Evolutionary conservation across 2,888 invertebrate genomes (phyloP), one percentile per base, ranked within the genome.

Genomic region (Hypselothyrea guttata): DNA sequence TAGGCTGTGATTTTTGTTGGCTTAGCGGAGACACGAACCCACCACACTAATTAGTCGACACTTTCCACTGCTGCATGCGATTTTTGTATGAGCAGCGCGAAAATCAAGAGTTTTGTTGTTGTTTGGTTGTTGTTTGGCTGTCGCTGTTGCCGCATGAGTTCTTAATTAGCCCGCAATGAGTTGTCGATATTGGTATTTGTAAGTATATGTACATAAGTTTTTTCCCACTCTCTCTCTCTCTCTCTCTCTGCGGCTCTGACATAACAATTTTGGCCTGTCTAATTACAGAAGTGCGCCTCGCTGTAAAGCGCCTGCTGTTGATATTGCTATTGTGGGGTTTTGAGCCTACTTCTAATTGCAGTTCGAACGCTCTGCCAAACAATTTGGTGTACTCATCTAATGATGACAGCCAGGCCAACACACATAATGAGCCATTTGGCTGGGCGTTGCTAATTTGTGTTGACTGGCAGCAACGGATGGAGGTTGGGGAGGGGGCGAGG

Each of bases 101-200:
- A 74, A 73, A 71, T 58, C 71, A 64, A 63, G 61, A 68, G 65
- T 66, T 31, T 37, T 65, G 44, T 46, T 66, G 59, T 53, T 46
- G 45, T 61, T n/a, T n/a, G 55, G 42, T 44, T 37, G 38, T 42
- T 30, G 42, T 44, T n/a, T 59, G 60, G 40, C 35, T 66, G 41
- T 65, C 51, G 57, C 7, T 58, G 47, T 40, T 40, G 55, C 55
- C 58, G 67, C 78, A 73, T 66, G 67, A 82, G 77, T 61, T 84
- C 82, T 67, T 79, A 79, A 79, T 79, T 79, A 74, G 82, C 67
- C 72, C 63, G 67, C 75, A 84, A 74, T 84, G 84, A 74, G 71
- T 74, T 77, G 84, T 59, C 67, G 28, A 77, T 78, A 81, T 68
- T 48, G 38, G 55, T 27, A 28, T 48, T 48, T 42, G 59, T 49